Conservation (phyloP, 2,888 invertebrate genomes). For the Poecilus cupreus region DNA sequence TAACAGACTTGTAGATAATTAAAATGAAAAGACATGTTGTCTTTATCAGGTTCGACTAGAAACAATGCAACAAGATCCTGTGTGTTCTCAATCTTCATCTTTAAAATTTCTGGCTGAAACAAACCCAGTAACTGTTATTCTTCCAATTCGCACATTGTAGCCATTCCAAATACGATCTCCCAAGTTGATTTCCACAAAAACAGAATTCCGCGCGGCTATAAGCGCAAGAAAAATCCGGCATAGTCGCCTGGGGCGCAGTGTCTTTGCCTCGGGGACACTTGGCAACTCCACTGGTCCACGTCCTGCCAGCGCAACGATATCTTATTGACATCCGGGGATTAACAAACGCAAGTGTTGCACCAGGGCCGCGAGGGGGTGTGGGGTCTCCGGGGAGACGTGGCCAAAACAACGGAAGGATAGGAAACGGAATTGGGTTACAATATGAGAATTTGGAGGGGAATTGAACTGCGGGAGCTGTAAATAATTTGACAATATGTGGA, state of each 20-base stretch:
- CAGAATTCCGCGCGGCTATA: background rate
- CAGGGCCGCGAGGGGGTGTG: background rate
- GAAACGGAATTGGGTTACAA: too few species aligned
- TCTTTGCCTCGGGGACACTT: background rate
- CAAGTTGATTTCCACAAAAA: background rate
- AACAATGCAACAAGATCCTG: too few species aligned
- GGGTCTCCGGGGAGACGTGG: background rate
- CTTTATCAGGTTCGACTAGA: too few species aligned
- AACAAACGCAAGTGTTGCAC: conserved; percentile 39
- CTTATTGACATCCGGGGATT: conserved; percentile 37
- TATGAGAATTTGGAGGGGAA: too few species aligned
- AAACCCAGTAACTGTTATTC: background rate
- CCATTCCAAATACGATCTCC: background rate
- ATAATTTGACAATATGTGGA: too few species aligned
- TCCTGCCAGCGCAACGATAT: background rate
- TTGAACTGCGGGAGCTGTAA: too few species aligned
- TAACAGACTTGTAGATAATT: too few species aligned
- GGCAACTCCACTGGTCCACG: background rate
- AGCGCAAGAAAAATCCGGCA: conserved; percentile 4
- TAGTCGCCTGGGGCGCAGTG: conserved; percentile 10
- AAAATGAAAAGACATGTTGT: too few species aligned
- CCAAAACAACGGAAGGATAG: too few species aligned
- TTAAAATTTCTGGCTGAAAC: too few species aligned
- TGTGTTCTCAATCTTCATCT: too few species aligned
- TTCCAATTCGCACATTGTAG: background rate